Evolutionary conservation across 1,140 invertebrate species (phyloP).

Genomic region (Drosophila prosaltans): DNA sequence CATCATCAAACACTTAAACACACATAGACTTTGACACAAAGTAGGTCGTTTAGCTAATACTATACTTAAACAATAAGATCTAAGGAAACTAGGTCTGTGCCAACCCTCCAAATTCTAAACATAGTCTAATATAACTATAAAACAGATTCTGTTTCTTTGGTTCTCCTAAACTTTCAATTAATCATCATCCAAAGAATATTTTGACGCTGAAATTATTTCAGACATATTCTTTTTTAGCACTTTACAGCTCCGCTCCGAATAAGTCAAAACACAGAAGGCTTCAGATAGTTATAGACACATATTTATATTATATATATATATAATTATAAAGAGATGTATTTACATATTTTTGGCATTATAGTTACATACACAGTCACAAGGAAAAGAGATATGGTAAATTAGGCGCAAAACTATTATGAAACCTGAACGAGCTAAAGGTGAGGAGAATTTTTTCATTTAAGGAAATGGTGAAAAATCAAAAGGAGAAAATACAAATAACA

Average conservation of each 20-base stretch:
- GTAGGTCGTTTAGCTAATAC: background rate
- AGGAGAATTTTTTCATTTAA: constrained; percentile 54
- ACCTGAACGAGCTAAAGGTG: constrained; percentile 27
- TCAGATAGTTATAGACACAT: constrained; percentile 76
- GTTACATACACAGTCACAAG: constrained; percentile 45
- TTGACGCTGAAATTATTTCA: background rate
- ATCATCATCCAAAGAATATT: background rate
- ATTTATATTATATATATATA: constrained; percentile 59
- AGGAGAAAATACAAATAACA: constrained; percentile 52
- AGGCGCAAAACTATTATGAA: constrained; percentile 17
- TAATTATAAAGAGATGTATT: constrained; percentile 74
- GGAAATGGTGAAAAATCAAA: constrained; percentile 72
- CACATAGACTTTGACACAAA: background rate
- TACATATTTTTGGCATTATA: constrained; percentile 79
- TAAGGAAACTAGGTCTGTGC: background rate
- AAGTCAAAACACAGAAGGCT: constrained; percentile 68
- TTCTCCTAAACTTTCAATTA: background rate
- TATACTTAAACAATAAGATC: background rate
- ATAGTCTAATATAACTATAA: background rate
- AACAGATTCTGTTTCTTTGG: background rate
- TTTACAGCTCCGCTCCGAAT: constrained; percentile 41
- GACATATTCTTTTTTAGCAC: constrained; percentile 37
- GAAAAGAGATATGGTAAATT: constrained; percentile 32
- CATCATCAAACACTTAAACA: background rate
- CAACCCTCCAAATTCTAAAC: background rate